Evolutionary conservation across 2,113 vertebrate genomes (phyloP), one percentile per base, ranked within the genome.

Genomic region (Centropus bengalensis): DNA sequence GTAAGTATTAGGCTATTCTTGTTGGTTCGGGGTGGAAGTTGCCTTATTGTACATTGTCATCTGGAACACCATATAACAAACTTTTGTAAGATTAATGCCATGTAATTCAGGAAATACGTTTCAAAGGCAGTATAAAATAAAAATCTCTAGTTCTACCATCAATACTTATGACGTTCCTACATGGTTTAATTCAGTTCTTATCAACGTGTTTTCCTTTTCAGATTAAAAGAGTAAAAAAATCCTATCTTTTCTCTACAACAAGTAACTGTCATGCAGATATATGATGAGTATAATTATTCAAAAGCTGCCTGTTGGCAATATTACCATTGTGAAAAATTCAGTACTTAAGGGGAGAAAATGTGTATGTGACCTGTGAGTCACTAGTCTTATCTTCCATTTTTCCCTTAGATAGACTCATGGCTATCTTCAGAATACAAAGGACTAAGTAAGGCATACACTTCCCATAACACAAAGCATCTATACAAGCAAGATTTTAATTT

Each of bases 301-400:
- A 75, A 92, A 70, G 6, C 21, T 83, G 26, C 19, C 26, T 79
- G 30, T 60, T 67, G 67, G n/a, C 15, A 88, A 56, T 10, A 81
- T 3, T 12, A 67, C 14, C 55, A 52, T 21, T 51, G 67, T 1
- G 3, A 54, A 40, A 55, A 55, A 82, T 45, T 10, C 14, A 16
- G 38, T 59, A 55, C 17, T 44, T 54, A 20, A 32, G 28, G 15
- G 14, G 49, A 84, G 18, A 55, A 74, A 67, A 51, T 51, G 10
- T 33, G 17, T 23, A 55, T 28, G 13, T 63, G 33, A 75, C 10
- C 21, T 38, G 60, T 33, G 10, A 55, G 32, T 56, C 33, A 79
- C 10, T 0, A 0, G 4, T 68, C 10, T 44, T 47, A 55, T 5
- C 54, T 62, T 82, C 24, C 40, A 62, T 1, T 56, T 69, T 60